These are phyloP conservation scores for Hydropsyche betteni DNA, from an alignment of 2,888 invertebrate genomes.

Conservation along the genomic window DNA sequence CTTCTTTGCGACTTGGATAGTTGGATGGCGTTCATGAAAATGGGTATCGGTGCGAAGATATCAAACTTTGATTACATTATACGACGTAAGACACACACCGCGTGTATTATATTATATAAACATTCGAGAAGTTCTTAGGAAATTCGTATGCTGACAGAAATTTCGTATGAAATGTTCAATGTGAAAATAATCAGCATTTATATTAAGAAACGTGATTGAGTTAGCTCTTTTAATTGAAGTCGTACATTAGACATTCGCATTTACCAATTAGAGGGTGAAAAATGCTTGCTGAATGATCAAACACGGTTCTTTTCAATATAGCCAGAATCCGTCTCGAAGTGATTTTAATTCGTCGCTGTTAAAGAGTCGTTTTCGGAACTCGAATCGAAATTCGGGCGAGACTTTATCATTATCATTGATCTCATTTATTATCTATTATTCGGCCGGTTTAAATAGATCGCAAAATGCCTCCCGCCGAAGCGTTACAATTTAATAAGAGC, in stretches of 20 bases:
- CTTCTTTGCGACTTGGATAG: slow-evolving; percentile 29
- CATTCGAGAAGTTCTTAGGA: no score
- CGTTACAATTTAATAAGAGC: slow-evolving; percentile 25
- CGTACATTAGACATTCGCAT: not conserved
- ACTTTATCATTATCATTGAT: slow-evolving; percentile 23
- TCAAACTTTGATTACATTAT: slow-evolving; percentile 29
- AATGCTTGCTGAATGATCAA: not conserved
- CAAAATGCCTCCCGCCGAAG: slow-evolving; percentile 15
- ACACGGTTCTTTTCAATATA: no score
- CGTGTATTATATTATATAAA: no score
- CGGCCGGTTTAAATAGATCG: slow-evolving; percentile 14
- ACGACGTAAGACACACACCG: slow-evolving; percentile 3
- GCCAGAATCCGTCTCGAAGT: not conserved
- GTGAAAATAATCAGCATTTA: no score
- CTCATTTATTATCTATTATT: slow-evolving; percentile 33
- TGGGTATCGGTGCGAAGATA: slow-evolving; percentile 32
- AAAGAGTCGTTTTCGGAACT: slow-evolving; percentile 1
- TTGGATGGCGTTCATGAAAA: slow-evolving; percentile 29
- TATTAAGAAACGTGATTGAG: no score
- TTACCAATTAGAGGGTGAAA: not conserved
- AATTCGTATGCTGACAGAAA: no score
- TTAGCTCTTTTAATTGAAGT: no score
- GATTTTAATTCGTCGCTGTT: not conserved
- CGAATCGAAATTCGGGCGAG: slow-evolving; percentile 20
- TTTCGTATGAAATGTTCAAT: no score